Percentiles rank a stretch among this genome's conserved stretches.
phyloP scores from a whole-genome alignment of 2,888 invertebrate genomes.

The Morpho helenor region DNA sequence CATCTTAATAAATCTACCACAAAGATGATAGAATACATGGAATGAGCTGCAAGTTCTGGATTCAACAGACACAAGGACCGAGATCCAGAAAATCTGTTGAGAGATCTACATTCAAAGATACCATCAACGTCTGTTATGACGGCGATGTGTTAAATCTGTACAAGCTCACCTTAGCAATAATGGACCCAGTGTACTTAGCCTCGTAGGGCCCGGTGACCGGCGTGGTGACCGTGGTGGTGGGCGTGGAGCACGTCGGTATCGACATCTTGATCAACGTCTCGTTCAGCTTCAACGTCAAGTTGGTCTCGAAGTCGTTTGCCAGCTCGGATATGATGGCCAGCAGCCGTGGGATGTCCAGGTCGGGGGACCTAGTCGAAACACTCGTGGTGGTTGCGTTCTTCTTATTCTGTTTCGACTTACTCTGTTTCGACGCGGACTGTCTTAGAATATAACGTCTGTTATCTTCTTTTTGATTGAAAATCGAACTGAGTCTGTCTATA shows the following conservation, averaged over 20 bases:
- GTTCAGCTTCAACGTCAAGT: constrained; percentile 42
- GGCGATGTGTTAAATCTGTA: too few species aligned
- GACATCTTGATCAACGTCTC: constrained; percentile 35
- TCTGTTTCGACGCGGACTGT: background rate
- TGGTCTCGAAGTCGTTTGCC: constrained; percentile 45
- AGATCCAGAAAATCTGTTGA: too few species aligned
- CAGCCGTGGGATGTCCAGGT: constrained; percentile 38
- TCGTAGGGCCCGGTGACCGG: constrained; percentile 28
- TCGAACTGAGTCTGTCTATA: background rate
- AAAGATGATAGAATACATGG: too few species aligned
- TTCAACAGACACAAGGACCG: too few species aligned
- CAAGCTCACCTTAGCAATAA: constrained; percentile 41
- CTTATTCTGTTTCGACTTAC: background rate
- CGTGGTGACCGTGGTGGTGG: constrained; percentile 15
- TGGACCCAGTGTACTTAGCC: constrained; percentile 32
- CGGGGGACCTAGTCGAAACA: background rate
- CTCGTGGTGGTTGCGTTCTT: background rate
- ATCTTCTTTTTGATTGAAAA: background rate
- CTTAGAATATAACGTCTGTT: background rate
- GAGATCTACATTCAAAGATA: too few species aligned
- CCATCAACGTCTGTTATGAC: too few species aligned
- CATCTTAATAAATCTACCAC: too few species aligned
- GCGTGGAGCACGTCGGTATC: constrained; percentile 39
- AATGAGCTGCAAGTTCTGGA: too few species aligned
- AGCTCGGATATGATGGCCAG: constrained; percentile 39